Evolutionary conservation across 2,888 invertebrate species (phyloP), one percentile per base, ranked within the genome.

Genomic region (Dryocosmus kuriphilus): DNA sequence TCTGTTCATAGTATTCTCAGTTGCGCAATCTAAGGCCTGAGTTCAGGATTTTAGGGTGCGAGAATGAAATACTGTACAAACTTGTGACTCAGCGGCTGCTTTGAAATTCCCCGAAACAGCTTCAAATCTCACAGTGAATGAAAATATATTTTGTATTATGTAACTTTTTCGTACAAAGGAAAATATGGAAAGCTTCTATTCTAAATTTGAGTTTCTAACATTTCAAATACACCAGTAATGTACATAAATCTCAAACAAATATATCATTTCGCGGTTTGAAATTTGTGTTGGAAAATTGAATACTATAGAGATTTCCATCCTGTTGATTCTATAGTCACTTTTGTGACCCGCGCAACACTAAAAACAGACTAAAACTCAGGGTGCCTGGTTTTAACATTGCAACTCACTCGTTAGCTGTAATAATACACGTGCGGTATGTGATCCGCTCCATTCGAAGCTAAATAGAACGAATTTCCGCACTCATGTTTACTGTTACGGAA

Each of bases 401-500:
- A 63, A n/a, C 63, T 63, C n/a, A 35, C 63, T 63, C 63, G 63
- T 63, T 63, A 63, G 35, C 63, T 35, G 22, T 35, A 63, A 63
- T 63, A 63, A 63, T 63, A 63, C 63, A 30, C 30, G 63, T 63
- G 63, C 35, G 63, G 63, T 63, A 63, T 63, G 63, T 63, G 63
- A 63, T 63, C 63, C 63, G 63, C 32, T 19, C 35, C 35, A 63
- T 63, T 63, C 63, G 22, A 63, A 63, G 32, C 63, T 63, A 63
- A 63, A 63, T 63, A 63, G 63, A 63, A 63, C 63, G 63, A 63
- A 63, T 63, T 63, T 63, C 63, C 63, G 27, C 32, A 63, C 35
- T 35, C 63, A 63, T 63, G 63, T 63, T 63, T 63, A 32, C 30
- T 63, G 63, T 63, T 63, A 63, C 63, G 63, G 63, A 63, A 63